These are phyloP conservation scores for Columba janthina DNA, from an alignment of 2,113 vertebrate genomes.

Conservation along the genomic window DNA sequence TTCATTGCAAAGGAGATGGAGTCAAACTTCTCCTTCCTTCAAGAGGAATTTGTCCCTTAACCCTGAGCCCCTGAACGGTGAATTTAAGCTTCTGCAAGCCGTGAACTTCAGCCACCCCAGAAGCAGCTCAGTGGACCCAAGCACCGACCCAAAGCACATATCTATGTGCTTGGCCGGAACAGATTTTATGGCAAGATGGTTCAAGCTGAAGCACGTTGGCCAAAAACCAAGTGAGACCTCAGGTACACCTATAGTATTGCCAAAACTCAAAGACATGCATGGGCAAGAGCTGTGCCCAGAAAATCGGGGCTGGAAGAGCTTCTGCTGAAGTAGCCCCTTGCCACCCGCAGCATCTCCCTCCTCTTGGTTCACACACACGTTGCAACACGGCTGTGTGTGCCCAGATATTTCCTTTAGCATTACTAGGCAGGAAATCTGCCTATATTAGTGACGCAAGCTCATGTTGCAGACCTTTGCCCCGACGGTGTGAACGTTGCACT, in stretches of 20 bases:
- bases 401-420: not conserved
- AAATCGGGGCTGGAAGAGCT: not conserved
- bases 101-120: not conserved
- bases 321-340: not conserved
- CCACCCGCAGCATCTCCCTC: not conserved
- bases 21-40: not conserved
- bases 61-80: not conserved
- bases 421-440: conserved; percentile 30
- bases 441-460: not conserved
- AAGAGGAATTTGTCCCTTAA: not conserved
- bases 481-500: not conserved
- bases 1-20: not conserved
- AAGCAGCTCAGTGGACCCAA: not conserved
- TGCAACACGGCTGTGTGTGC: not conserved
- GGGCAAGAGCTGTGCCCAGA: not conserved
- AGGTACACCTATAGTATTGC: not conserved
- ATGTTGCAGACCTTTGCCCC: conserved; percentile 41
- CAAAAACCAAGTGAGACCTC: not conserved
- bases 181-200: not conserved
- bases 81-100: not conserved
- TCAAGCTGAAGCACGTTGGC: not conserved
- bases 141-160: not conserved
- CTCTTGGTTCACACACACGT: rapidly evolving
- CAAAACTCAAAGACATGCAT: not conserved
- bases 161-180: not conserved